phyloP scores from a whole-genome alignment of 2,888 invertebrate species.

The Stenodera caucasica region DNA sequence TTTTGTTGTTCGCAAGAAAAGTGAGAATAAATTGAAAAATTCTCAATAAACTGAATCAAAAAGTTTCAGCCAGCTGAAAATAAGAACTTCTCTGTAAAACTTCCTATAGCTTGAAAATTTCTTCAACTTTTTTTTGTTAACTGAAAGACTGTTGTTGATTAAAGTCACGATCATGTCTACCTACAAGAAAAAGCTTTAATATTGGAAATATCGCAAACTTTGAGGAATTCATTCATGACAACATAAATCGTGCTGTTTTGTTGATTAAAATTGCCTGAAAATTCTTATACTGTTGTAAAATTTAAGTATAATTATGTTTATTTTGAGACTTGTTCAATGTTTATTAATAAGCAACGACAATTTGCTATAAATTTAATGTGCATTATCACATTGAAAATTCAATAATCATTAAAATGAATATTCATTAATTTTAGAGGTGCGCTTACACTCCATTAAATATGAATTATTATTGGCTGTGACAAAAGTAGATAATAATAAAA shows the following conservation, averaged over 20 bases:
- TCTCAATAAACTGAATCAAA: constrained; percentile 3
- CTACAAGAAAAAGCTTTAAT: background rate
- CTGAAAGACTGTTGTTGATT: background rate
- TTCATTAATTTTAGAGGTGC: background rate
- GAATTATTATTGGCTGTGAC: background rate
- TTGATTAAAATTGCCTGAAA: background rate
- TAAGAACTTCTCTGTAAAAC: background rate
- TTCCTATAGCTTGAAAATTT: background rate
- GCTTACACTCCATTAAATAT: background rate
- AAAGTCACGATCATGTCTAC: background rate
- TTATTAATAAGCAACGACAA: background rate
- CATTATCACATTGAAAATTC: background rate
- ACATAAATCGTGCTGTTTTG: background rate
- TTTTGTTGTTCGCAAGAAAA: background rate
- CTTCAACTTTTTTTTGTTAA: background rate
- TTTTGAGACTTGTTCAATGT: background rate
- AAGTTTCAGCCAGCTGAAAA: background rate
- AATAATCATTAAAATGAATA: constrained; percentile 5
- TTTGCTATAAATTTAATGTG: background rate
- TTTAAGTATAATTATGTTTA: too few species aligned
- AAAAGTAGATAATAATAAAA: background rate
- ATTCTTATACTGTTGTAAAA: background rate
- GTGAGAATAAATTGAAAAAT: constrained; percentile 1
- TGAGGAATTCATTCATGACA: background rate
- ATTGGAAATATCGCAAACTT: background rate